These are phyloP conservation scores for Sphinx pinastri DNA, from an alignment of 2,888 invertebrate genomes.

Conservation along the genomic window DNA sequence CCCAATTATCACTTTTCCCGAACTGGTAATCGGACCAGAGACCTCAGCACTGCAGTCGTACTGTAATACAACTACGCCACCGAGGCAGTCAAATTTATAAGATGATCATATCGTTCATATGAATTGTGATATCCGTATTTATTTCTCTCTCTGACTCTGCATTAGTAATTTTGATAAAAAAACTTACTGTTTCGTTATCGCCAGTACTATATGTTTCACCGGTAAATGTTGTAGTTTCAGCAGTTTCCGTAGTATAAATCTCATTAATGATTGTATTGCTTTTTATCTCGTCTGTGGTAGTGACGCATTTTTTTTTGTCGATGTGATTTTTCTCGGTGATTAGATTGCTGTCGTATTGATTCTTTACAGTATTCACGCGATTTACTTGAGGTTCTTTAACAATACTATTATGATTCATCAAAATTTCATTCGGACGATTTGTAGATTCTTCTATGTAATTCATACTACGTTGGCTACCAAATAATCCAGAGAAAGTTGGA, in stretches of 20 bases:
- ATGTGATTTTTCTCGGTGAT: neutral
- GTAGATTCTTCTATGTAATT: neutral
- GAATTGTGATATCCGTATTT: too few species aligned
- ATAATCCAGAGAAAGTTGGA: neutral
- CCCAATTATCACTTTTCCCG: too few species aligned
- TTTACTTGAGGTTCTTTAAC: neutral
- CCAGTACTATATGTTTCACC: constrained; percentile 33
- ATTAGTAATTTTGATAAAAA: neutral
- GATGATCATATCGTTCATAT: too few species aligned
- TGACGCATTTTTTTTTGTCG: neutral
- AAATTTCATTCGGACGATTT: neutral
- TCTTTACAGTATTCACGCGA: neutral
- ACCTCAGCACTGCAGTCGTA: too few species aligned
- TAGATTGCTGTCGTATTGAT: neutral
- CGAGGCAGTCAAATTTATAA: too few species aligned
- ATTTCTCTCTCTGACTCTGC: too few species aligned
- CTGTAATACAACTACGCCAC: too few species aligned
- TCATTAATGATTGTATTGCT: neutral
- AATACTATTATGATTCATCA: neutral
- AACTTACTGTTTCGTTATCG: constrained; percentile 37
- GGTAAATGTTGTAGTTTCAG: constrained; percentile 25
- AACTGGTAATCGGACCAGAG: too few species aligned
- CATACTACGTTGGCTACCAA: neutral
- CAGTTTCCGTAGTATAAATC: neutral
- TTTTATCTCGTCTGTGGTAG: neutral